phyloP scores from a whole-genome alignment of 2,113 vertebrate genomes.

The Alethe castanea region DNA sequence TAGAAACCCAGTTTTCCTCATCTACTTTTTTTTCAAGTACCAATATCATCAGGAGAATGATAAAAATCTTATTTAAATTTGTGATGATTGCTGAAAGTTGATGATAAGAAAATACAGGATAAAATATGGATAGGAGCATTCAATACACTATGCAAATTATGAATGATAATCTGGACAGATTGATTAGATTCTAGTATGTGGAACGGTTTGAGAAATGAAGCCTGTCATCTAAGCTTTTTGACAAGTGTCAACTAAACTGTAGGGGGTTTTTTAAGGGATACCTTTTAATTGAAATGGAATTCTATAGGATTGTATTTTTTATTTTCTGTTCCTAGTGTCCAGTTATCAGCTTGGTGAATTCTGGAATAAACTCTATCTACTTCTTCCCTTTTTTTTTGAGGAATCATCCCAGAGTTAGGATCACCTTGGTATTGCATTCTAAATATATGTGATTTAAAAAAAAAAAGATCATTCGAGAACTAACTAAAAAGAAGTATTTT shows the following conservation, averaged over 20 bases:
- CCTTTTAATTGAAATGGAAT: conserved; percentile 26
- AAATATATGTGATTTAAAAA: too few relatives aligned
- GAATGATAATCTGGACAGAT: conserved; percentile 63
- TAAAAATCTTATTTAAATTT: conserved; percentile 15
- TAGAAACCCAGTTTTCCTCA: background rate
- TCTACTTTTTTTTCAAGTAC: background rate
- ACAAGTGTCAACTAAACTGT: conserved; percentile 45
- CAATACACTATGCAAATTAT: conserved; percentile 58
- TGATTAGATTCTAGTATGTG: conserved; percentile 52
- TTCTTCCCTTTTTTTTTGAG: background rate
- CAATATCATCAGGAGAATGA: background rate
- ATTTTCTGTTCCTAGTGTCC: background rate
- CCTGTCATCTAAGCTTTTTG: conserved; percentile 52
- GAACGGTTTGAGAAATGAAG: conserved; percentile 38
- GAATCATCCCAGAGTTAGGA: background rate
- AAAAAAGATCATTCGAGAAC: background rate
- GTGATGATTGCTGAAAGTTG: background rate
- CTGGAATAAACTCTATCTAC: background rate
- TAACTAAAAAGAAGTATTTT: background rate
- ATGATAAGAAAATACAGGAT: conserved; percentile 46
- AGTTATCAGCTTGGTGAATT: background rate
- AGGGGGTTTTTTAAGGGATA: conserved; percentile 1
- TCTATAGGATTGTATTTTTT: background rate
- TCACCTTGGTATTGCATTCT: background rate
- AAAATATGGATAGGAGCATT: conserved; percentile 47